A percentile compares a stretch with the other conserved stretches of the same genome.
Evolutionary conservation across 2,888 invertebrate species (phyloP).

Genomic region (Nudaria mundana): DNA sequence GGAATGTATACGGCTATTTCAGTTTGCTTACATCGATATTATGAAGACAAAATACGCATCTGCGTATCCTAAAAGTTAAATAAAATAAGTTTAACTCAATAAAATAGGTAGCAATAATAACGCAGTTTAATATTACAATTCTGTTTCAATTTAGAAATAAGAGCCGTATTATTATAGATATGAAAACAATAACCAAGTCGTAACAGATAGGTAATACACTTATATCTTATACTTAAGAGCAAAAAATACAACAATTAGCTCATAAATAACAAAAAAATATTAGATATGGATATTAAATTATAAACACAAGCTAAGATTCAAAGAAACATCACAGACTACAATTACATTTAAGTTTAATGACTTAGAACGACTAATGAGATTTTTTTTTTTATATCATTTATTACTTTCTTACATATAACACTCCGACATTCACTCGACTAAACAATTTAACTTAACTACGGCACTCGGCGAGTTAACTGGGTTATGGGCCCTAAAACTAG

Average conservation of each 20-base stretch:
- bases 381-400: slow-evolving; percentile 45
- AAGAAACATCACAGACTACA: slow-evolving; percentile 75
- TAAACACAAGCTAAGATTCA: slow-evolving; percentile 54
- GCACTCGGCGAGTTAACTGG: slow-evolving; percentile 50
- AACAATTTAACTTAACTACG: slow-evolving; percentile 56
- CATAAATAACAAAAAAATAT: slow-evolving; percentile 22
- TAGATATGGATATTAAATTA: slow-evolving; percentile 37
- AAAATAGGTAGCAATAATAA: neutral
- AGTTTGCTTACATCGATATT: slow-evolving; percentile 23
- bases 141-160: neutral
- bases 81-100: slow-evolving; percentile 17
- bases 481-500: slow-evolving; percentile 2
- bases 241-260: slow-evolving; percentile 34
- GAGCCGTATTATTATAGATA: slow-evolving; percentile 23
- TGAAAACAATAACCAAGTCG: too few relatives aligned
- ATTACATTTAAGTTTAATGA: slow-evolving; percentile 54
- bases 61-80: slow-evolving; percentile 13
- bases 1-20: slow-evolving; percentile 48
- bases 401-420: slow-evolving; percentile 37
- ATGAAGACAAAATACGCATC: slow-evolving; percentile 28
- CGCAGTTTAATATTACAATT: neutral
- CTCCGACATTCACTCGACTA: slow-evolving; percentile 52
- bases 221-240: too few relatives aligned
- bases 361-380: slow-evolving; percentile 60
- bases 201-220: too few relatives aligned